phyloP scores from a whole-genome alignment of 2,888 invertebrate genomes.

The Saturnia japonica region DNA sequence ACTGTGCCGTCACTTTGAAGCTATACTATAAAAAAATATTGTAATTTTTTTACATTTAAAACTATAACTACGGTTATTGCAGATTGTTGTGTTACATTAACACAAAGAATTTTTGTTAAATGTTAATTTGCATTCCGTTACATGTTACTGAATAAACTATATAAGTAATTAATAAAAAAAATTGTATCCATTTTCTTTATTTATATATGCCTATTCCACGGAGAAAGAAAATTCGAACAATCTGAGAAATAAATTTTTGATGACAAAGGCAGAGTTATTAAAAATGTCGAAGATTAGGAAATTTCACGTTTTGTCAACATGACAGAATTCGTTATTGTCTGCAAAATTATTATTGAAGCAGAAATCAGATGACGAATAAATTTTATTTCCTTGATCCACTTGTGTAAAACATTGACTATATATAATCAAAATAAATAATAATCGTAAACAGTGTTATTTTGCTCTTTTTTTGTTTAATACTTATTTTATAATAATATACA shows the following conservation, averaged over 20 bases:
- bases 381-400: conserved; percentile 19
- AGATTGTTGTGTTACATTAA: neutral
- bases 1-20: no score
- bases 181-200: neutral
- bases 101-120: neutral
- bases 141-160: no score
- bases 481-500: neutral
- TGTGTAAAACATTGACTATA: neutral
- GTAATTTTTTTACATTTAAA: neutral
- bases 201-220: neutral
- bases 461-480: neutral
- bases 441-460: neutral
- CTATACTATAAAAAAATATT: neutral
- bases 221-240: conserved; percentile 14
- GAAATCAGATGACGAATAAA: conserved; percentile 19
- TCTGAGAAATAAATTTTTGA: conserved; percentile 11
- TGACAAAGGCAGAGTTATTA: conserved; percentile 19
- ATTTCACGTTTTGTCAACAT: conserved; percentile 17
- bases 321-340: conserved; percentile 26
- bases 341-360: conserved; percentile 29
- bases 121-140: neutral
- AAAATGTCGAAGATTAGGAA: conserved; percentile 21
- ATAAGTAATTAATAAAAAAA: neutral
- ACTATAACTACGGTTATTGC: neutral
- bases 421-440: neutral